A percentile compares a stretch with the other conserved stretches of the same genome.
These are phyloP conservation scores for Apamea monoglypha DNA, from an alignment of 2,888 invertebrate genomes.

Conservation along the genomic window DNA sequence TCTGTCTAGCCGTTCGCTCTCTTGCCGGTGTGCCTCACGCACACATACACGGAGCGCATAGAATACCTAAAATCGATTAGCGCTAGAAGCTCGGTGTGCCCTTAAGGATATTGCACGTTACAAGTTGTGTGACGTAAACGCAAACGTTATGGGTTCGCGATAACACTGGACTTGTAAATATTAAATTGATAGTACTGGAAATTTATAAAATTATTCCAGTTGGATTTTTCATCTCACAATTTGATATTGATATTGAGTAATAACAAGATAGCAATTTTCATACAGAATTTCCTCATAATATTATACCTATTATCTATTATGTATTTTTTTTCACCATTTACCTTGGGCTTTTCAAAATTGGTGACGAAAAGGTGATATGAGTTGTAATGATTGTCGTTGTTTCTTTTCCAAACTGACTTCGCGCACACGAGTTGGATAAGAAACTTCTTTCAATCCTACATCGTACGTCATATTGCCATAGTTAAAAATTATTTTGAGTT, in stretches of 20 bases:
- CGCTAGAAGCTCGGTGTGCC: no score
- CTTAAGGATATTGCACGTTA: background rate
- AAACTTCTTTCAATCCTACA: background rate
- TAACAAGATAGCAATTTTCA: background rate
- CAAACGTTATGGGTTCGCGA: constrained; percentile 11
- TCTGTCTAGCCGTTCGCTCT: no score
- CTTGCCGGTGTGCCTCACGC: no score
- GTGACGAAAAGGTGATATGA: background rate
- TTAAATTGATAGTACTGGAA: background rate
- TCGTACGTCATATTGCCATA: background rate
- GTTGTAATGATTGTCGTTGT: background rate
- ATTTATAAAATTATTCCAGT: background rate
- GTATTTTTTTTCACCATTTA: background rate
- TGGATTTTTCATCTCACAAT: background rate
- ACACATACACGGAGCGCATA: no score
- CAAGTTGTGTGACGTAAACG: constrained; percentile 8
- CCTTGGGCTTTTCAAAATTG: background rate
- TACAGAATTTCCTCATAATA: background rate
- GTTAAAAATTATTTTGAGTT: background rate
- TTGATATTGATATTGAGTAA: background rate
- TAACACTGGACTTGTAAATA: constrained; percentile 2
- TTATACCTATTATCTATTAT: background rate
- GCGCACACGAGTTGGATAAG: background rate
- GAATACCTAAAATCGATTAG: no score
- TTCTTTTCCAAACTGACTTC: background rate